phyloP scores from a whole-genome alignment of 2,888 invertebrate species.

The Pollenia labialis region DNA sequence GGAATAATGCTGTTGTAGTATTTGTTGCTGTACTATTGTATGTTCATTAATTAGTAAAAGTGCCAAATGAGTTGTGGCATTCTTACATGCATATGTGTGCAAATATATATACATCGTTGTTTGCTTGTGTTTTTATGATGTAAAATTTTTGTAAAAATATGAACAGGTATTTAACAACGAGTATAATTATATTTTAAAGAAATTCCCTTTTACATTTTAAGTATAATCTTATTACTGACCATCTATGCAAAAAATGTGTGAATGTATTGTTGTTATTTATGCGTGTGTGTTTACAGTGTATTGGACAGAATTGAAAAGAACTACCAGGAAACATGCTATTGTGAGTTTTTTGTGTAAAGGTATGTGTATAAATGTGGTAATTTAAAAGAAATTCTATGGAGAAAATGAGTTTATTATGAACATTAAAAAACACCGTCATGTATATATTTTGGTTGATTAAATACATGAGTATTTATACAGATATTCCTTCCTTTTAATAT shows the following conservation, averaged over 20 bases:
- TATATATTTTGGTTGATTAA: not conserved
- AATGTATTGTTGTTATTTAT: not conserved
- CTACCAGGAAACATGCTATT: slow-evolving; percentile 18
- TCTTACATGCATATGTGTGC: not conserved
- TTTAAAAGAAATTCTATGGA: slow-evolving; percentile 3
- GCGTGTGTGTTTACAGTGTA: not conserved
- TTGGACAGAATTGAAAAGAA: not conserved
- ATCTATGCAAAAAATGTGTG: not conserved
- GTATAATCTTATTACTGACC: slow-evolving; percentile 44
- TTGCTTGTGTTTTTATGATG: not conserved
- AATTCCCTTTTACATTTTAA: slow-evolving; percentile 49
- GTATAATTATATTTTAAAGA: slow-evolving; percentile 48
- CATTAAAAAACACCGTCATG: not conserved
- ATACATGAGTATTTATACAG: not conserved
- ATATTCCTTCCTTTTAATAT: not conserved
- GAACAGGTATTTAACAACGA: slow-evolving; percentile 31
- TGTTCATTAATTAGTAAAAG: slow-evolving; percentile 57
- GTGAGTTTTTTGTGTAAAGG: not conserved
- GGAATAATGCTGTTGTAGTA: not conserved
- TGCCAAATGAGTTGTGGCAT: slow-evolving; percentile 51
- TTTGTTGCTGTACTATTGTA: not conserved
- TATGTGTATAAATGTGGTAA: not conserved
- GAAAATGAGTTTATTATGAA: slow-evolving; percentile 31
- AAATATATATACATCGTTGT: not conserved
- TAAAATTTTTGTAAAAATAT: slow-evolving; percentile 16